Evolutionary conservation across 2,888 invertebrate genomes (phyloP).

Genomic region (Charanyca ferruginea): DNA sequence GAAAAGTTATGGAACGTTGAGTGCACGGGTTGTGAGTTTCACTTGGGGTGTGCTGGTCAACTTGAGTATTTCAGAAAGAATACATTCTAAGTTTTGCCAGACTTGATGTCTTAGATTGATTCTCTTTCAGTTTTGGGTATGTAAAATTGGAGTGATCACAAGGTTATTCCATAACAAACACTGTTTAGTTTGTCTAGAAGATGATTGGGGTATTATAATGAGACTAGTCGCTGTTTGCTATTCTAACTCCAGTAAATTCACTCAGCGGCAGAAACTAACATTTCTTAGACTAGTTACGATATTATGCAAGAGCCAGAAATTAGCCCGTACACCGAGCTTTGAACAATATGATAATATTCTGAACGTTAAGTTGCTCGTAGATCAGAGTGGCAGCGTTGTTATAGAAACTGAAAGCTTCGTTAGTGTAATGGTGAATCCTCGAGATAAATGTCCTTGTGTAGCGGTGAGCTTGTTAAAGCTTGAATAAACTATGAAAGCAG

Average conservation of each 20-base stretch:
- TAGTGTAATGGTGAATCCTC: conserved; percentile 53
- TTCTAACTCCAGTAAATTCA: conserved; percentile 33
- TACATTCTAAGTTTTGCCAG: conserved; percentile 19
- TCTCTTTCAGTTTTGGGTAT: conserved; percentile 9
- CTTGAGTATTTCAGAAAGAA: conserved; percentile 11
- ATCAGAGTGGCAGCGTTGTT: conserved; percentile 59
- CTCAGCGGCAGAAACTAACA: conserved; percentile 30
- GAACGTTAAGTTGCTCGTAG: conserved; percentile 53
- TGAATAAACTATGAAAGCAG: conserved; percentile 40
- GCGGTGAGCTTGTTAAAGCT: conserved; percentile 52
- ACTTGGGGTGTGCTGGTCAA: conserved; percentile 17
- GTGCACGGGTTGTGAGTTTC: conserved; percentile 31
- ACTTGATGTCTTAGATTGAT: conserved; percentile 11
- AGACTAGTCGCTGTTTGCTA: conserved; percentile 9
- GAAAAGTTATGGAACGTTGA: conserved; percentile 25
- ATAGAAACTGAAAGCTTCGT: conserved; percentile 54
- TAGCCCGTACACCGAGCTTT: conserved; percentile 37
- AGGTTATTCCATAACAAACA: background rate
- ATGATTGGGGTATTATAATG: background rate
- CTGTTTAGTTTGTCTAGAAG: background rate
- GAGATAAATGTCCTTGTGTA: conserved; percentile 52
- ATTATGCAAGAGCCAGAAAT: conserved; percentile 48
- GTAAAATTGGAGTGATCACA: conserved; percentile 6
- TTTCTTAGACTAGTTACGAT: conserved; percentile 23
- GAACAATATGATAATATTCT: conserved; percentile 56